Evolutionary conservation across 2,113 vertebrate species (phyloP).

Genomic region (Agelaius tricolor): DNA sequence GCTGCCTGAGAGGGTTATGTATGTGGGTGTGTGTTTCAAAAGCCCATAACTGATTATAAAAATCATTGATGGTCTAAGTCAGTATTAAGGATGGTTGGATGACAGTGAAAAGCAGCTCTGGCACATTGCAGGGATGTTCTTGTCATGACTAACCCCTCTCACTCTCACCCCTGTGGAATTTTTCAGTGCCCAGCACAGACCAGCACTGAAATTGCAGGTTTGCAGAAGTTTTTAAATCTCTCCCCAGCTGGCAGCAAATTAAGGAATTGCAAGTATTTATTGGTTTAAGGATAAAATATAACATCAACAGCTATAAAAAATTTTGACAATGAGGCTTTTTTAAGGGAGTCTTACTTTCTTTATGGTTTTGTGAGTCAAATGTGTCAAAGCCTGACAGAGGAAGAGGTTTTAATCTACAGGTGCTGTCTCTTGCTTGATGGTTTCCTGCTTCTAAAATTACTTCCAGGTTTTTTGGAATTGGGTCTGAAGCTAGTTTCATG

Average conservation of each 20-base stretch:
- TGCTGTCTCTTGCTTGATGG: conserved; percentile 4
- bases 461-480: conserved; percentile 7
- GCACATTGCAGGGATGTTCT: conserved; percentile 56
- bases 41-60: conserved; percentile 25
- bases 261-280: conserved; percentile 43
- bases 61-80: conserved; percentile 1
- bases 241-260: conserved; percentile 21
- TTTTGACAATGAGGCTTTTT: conserved; percentile 3
- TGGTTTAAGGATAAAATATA: neutral
- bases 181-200: conserved; percentile 45
- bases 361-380: neutral
- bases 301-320: conserved; percentile 31
- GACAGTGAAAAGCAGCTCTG: conserved; percentile 31
- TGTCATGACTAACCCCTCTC: conserved; percentile 27
- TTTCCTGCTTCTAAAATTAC: conserved; percentile 52
- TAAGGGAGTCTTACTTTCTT: neutral
- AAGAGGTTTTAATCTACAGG: conserved; percentile 39
- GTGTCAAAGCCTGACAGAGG: neutral
- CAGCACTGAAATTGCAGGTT: conserved; percentile 33
- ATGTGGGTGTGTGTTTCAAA: conserved; percentile 12
- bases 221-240: conserved; percentile 10
- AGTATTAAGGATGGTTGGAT: neutral
- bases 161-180: conserved; percentile 39
- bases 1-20: neutral
- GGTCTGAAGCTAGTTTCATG: neutral